Evolutionary conservation across 2,113 vertebrate genomes (phyloP).

Genomic region (Chloropsis cyanopogon): DNA sequence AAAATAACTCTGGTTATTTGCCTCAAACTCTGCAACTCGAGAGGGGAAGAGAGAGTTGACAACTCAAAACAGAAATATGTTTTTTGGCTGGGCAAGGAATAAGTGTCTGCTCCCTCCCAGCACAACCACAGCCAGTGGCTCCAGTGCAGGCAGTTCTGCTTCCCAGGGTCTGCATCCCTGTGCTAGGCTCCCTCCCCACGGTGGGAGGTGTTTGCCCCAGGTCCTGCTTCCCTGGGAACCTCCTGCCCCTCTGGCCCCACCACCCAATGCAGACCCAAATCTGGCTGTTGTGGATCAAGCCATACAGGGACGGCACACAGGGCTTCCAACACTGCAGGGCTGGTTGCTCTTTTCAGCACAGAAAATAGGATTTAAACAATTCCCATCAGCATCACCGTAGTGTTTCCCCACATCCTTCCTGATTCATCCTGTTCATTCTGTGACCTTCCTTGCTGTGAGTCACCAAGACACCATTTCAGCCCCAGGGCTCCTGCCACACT

Average conservation of each 20-base stretch:
- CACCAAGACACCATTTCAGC: rapidly evolving
- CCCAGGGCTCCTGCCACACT: neutral
- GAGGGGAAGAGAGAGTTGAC: neutral
- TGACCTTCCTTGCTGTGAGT: neutral
- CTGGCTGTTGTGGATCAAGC: rapidly evolving
- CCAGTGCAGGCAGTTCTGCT: neutral
- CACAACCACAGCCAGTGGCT: neutral
- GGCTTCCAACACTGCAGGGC: neutral
- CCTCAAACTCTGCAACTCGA: neutral
- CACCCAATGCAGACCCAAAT: neutral
- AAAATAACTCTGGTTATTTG: neutral
- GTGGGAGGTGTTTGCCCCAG: neutral
- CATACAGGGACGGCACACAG: rapidly evolving
- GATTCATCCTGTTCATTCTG: neutral
- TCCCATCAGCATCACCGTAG: neutral
- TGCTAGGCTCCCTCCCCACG: neutral
- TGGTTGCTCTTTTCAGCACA: neutral
- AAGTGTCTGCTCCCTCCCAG: rapidly evolving
- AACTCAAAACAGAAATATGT: neutral
- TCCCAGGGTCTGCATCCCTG: rapidly evolving
- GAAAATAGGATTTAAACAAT: neutral
- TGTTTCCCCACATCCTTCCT: neutral
- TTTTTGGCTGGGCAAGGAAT: neutral
- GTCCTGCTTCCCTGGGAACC: neutral
- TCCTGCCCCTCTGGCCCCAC: neutral